phyloP scores from a whole-genome alignment of 2,797 vertebrate genomes.

The Eleutherodactylus coqui region DNA sequence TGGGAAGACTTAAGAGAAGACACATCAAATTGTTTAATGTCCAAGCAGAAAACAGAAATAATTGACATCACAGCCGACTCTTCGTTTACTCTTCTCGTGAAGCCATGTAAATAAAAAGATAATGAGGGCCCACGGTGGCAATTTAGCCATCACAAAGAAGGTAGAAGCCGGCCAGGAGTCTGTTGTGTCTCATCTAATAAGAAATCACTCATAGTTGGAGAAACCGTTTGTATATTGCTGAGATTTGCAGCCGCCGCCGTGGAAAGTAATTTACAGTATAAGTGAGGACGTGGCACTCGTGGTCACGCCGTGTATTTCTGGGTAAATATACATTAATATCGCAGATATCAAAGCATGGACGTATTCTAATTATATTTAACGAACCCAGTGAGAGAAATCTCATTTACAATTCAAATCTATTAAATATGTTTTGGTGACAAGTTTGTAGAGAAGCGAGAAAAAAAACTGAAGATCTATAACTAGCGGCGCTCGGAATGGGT shows the following conservation, averaged over 20 bases:
- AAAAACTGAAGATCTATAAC: conserved; percentile 9
- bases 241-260: conserved; percentile 15
- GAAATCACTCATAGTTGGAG: conserved; percentile 28
- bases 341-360: conserved; percentile 21
- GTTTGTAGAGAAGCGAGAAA: background rate
- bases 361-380: conserved; percentile 41
- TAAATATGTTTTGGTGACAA: conserved; percentile 39
- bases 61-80: conserved; percentile 3
- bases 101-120: conserved; percentile 38
- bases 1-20: conserved; percentile 30
- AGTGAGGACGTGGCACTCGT: conserved; percentile 10
- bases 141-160: conserved; percentile 35
- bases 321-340: conserved; percentile 58
- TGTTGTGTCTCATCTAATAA: conserved; percentile 16
- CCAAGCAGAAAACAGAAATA: conserved; percentile 18
- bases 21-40: conserved; percentile 14
- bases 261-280: conserved; percentile 42
- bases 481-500: background rate
- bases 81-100: conserved; percentile 23
- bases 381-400: conserved; percentile 26
- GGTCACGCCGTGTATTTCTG: conserved; percentile 45
- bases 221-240: conserved; percentile 18
- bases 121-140: conserved; percentile 36
- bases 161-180: background rate
- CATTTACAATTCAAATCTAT: conserved; percentile 31